Base-by-base conservation (phyloP, 2,797 vertebrate genomes). In the Hippoglossus hippoglossus region DNA sequence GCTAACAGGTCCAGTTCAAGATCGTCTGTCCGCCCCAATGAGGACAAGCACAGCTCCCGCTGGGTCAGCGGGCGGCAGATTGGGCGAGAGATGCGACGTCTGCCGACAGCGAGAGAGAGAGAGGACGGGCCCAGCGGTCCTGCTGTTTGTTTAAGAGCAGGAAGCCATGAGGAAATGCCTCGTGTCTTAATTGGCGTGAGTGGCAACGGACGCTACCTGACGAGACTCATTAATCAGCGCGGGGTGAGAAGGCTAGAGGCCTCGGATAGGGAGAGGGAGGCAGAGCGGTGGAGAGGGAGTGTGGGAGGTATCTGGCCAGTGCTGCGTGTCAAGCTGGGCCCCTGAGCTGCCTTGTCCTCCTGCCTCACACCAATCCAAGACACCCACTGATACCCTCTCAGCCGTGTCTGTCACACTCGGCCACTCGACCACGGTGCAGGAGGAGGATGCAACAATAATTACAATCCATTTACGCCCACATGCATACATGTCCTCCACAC, bases 161-260 rank as follows among this genome's bases (percentile, higher is more conserved):
- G 75, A 88, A 82, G 84, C 75, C 79, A 67, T 80, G 87, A 76
- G 84, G 85, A 91, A 87, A 82, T 71, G 72, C 75, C 81, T 91
- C 80, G 90, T 85, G 83, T 92, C 89, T 93, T 94, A 94, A 94
- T 94, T 94, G 92, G 88, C 71, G 81, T 85, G 89, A 94, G 90
- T 90, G 89, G 88, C 86, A 73, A 87, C 88, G 89, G 89, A 90
- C 73, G 89, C 85, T 90, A 87, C 89, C 92, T 94, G 93, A 94
- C 91, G 83, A 91, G 85, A 85, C 83, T 91, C 78, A 92, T 94
- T 94, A 93, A 90, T 92, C 90, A 88, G 76, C 79, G 79, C n/a
- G 4, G 71, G 67, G 64, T 87, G 89, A 90, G 76, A 80, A 86
- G 83, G 83, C 88, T 77, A 50, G 68, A 59, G 90, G 87, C 79